These are phyloP conservation scores for Athalia circularis DNA, from an alignment of 2,888 invertebrate species.

Conservation along the genomic window DNA sequence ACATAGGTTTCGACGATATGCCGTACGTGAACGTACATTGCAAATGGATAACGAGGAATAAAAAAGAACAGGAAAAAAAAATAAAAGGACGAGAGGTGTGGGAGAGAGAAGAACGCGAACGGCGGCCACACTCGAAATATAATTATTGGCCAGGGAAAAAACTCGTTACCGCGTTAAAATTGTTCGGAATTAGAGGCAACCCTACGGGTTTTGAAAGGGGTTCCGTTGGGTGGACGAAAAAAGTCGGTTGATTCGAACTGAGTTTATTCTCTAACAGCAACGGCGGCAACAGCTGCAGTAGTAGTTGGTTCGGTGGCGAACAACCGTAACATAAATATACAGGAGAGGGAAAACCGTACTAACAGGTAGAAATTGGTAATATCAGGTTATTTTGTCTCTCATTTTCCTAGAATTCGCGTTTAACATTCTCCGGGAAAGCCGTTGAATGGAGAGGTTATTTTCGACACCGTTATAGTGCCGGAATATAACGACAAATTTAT, in stretches of 20 bases:
- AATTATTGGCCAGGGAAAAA: background rate
- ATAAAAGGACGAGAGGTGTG: no score
- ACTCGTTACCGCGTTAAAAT: conserved; percentile 9
- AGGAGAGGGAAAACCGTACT: background rate
- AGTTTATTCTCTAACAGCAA: background rate
- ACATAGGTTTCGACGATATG: no score
- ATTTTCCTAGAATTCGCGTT: conserved; percentile 5
- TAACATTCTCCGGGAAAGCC: background rate
- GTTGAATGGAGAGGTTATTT: background rate
- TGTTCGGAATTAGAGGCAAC: conserved; percentile 13
- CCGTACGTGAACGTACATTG: no score
- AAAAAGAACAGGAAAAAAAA: background rate
- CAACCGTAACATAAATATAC: conserved; percentile 14
- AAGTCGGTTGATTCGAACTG: background rate
- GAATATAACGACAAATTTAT: no score
- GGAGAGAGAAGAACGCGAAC: background rate
- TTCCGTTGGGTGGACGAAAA: no score
- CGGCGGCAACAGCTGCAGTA: conserved; percentile 3
- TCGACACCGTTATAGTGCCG: background rate
- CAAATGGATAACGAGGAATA: no score
- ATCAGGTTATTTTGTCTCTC: conserved; percentile 18
- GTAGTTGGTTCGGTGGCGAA: background rate
- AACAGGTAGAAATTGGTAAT: conserved; percentile 27
- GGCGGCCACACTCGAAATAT: background rate
- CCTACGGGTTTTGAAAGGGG: background rate